Evolutionary conservation across 1,140 invertebrate genomes (phyloP), one percentile per base, ranked within the genome.

Genomic region (Listronotus oregonensis): DNA sequence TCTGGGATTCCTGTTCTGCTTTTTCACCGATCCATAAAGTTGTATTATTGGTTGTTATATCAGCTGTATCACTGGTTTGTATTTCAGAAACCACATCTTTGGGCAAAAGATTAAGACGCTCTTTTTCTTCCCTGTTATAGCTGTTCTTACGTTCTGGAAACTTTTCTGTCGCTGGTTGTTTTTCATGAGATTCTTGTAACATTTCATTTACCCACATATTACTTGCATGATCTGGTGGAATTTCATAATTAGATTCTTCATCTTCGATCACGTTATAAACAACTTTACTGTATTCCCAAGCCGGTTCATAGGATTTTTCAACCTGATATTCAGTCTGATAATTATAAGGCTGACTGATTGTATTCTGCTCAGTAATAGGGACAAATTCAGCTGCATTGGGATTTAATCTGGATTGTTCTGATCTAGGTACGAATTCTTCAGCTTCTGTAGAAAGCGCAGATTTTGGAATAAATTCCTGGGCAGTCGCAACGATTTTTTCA

Each of bases 361-460:
- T 46, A 46, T 10, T 55, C 42, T 58, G 43, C 37, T 55, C 52
- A 31, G 60, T 56, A 44, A 67, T 71, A 17, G 77, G 77, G 21
- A 79, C 62, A 64, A 79, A 79, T 61, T 76, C 75, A 21, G 74
- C 71, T 4, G 77, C 77, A 49, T 79, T 72, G 1, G 77, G 77
- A 71, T 79, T 78, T 50, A 78, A 49, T 40, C 61, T 67, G n/a
- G 69, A 71, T 27, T 34, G 44, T 40, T 56, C 64, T n/a, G 57
- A 58, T 66, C 68, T 71, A n/a, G 77, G 75, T 21, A 77, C 61
- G 56, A 77, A 76, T 64, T 75, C 74, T 18, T 73, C 67, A 3
- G 76, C 75, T 21, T 77, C 72, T 3, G 75, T 67, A 27, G 71
- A 72, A 12, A 44, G 34, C 34, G 58, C 66, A 3, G 59, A 65